These are phyloP conservation scores for Todiramphus chloris DNA, from an alignment of 2,113 vertebrate species.

Conservation along the genomic window DNA sequence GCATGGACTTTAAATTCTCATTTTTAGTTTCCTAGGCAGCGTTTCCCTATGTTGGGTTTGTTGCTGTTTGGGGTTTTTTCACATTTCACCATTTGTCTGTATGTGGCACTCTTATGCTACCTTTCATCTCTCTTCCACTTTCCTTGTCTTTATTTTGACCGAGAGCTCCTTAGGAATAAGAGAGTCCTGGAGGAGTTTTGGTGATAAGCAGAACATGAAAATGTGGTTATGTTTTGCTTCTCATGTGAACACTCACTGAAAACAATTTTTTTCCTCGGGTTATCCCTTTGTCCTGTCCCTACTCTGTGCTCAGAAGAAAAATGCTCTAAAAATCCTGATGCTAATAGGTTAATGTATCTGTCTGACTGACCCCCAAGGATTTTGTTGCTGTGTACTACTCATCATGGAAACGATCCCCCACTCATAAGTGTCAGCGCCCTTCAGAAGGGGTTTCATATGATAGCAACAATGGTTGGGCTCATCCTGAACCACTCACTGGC, in stretches of 20 bases:
- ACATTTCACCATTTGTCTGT: neutral
- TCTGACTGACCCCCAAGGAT: accelerated
- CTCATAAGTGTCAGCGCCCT: accelerated
- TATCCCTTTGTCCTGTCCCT: neutral
- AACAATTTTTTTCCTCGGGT: neutral
- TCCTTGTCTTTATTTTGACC: neutral
- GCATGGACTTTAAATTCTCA: neutral
- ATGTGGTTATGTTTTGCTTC: neutral
- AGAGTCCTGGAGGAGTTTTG: neutral
- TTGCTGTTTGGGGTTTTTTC: neutral
- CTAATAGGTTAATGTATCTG: neutral
- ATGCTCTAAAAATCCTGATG: neutral
- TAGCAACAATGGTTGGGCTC: accelerated
- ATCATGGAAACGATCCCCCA: neutral
- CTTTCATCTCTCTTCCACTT: neutral
- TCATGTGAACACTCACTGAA: neutral
- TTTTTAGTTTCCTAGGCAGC: neutral
- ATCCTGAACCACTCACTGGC: accelerated
- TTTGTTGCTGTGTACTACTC: neutral
- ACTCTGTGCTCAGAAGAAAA: neutral
- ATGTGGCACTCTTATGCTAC: neutral
- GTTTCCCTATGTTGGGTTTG: neutral
- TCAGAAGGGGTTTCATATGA: neutral
- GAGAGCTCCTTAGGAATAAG: neutral
- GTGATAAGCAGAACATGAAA: neutral